Evolutionary conservation across 2,888 invertebrate species (phyloP).

Genomic region (Drosophila falleni): DNA sequence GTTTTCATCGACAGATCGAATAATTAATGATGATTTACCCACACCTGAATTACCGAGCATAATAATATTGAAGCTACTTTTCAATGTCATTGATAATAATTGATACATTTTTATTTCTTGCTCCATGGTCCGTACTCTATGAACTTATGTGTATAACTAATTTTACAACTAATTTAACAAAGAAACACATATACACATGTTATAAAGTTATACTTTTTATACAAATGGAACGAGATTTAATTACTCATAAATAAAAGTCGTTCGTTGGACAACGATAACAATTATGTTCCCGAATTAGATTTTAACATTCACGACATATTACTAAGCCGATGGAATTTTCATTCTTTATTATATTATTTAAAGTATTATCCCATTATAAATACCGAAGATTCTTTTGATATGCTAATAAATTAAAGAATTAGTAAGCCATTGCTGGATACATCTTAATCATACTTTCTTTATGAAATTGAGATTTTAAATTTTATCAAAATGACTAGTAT

Average conservation of each 20-base stretch:
- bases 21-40: conserved; percentile 56
- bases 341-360: not conserved
- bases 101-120: not conserved
- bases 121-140: conserved; percentile 2
- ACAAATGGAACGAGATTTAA: not conserved
- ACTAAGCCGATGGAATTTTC: not conserved
- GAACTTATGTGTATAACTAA: conserved; percentile 17
- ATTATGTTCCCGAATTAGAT: not conserved
- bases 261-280: not conserved
- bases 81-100: not conserved
- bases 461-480: too few species aligned
- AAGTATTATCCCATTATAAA: not conserved
- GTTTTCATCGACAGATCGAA: not conserved
- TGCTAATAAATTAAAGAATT: not conserved
- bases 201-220: not conserved
- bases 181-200: not conserved
- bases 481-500: too few species aligned
- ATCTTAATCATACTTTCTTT: too few species aligned
- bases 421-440: too few species aligned
- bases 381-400: not conserved
- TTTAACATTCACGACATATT: not conserved
- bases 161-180: not conserved
- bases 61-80: conserved; percentile 11
- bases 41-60: conserved; percentile 45
- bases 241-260: not conserved